These are phyloP conservation scores for Achatina immaculata DNA, from an alignment of 1,140 invertebrate genomes.

Conservation along the genomic window DNA sequence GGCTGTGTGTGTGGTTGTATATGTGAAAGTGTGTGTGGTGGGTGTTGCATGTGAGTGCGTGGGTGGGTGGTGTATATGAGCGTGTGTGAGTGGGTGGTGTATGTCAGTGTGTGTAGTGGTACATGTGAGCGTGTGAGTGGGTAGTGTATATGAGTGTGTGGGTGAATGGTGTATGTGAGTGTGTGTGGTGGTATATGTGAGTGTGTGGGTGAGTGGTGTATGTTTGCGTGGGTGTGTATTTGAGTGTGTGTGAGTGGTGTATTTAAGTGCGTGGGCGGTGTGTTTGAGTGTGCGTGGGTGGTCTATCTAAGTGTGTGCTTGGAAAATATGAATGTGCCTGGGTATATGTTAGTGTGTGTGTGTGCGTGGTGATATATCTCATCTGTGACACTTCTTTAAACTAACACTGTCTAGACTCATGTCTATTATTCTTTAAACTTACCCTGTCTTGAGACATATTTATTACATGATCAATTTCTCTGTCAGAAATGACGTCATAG, in stretches of 20 bases:
- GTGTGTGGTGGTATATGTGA: background rate
- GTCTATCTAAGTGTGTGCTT: no score
- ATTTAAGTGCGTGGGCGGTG: background rate
- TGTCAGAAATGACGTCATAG: slow-evolving; percentile 41
- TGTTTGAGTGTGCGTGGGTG: background rate
- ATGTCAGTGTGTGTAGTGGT: background rate
- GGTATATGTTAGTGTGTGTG: no score
- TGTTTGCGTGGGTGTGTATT: background rate
- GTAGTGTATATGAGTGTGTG: background rate
- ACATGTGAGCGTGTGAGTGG: background rate
- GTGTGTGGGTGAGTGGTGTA: background rate
- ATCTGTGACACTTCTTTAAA: no score
- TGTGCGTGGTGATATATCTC: no score
- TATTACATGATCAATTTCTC: slow-evolving; percentile 36
- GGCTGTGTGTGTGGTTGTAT: no score
- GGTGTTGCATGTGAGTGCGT: background rate
- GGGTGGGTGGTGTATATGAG: background rate
- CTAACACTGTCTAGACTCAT: no score
- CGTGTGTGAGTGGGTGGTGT: no score
- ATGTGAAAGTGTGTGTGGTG: background rate
- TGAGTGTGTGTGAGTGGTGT: background rate
- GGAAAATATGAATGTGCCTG: no score
- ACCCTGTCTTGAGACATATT: slow-evolving; percentile 14
- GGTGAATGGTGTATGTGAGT: background rate
- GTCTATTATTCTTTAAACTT: no score